These are phyloP conservation scores for Lepeophtheirus nordmannii DNA, from an alignment of 2,888 invertebrate genomes.

Conservation along the genomic window DNA sequence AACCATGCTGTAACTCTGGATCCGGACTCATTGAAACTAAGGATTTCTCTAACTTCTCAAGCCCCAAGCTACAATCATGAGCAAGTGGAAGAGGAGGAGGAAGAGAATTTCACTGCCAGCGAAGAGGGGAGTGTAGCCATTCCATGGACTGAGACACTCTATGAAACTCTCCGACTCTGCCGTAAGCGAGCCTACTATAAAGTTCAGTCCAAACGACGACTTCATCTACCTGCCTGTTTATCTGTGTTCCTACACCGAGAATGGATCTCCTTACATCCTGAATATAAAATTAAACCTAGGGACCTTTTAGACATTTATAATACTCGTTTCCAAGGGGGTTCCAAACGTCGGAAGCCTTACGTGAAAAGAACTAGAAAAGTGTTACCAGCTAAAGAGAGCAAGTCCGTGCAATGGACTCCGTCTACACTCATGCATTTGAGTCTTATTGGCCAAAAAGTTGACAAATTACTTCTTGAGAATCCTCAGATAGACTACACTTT, in stretches of 20 bases:
- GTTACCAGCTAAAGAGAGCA: background rate
- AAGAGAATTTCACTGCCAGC: background rate
- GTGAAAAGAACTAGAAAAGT: background rate
- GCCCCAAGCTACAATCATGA: background rate
- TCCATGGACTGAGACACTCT: background rate
- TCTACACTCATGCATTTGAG: constrained; percentile 10
- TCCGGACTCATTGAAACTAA: background rate
- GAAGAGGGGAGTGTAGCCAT: background rate
- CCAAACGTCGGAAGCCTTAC: background rate
- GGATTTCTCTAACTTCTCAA: background rate
- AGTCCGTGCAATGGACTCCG: background rate
- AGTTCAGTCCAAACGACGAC: constrained; percentile 11
- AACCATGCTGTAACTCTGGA: constrained; percentile 1
- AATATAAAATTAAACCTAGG: background rate
- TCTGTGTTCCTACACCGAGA: constrained; percentile 10
- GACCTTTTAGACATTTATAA: constrained; percentile 12
- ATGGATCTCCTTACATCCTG: constrained; percentile 11
- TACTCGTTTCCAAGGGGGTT: constrained; percentile 5
- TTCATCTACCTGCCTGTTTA: constrained; percentile 15
- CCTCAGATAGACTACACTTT: background rate
- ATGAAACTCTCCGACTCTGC: constrained; percentile 12
- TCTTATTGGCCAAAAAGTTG: background rate
- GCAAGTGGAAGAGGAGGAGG: background rate
- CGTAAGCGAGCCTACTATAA: constrained; percentile 21
- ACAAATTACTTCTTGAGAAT: background rate